Base-by-base conservation (phyloP, 2,797 vertebrate species). In the Lacerta agilis region DNA sequence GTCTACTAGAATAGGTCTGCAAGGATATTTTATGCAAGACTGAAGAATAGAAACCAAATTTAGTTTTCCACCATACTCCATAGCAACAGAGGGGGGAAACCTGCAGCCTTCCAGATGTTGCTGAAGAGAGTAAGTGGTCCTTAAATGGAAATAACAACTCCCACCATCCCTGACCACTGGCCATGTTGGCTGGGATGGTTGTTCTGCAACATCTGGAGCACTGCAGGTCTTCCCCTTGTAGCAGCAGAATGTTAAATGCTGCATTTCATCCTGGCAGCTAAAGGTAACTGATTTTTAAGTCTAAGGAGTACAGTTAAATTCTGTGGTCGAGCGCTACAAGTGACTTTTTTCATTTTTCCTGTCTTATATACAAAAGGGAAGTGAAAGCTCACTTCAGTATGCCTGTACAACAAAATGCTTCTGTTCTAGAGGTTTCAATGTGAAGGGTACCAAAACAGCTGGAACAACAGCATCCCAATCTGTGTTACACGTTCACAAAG, bases 1-100 rank as follows among this genome's bases (percentile, higher is more conserved):
- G 81, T 86, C 61, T 94, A 88, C 85, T 94, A 90, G 93, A 86
- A 79, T 75, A 80, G 49, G 45, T 85, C 76, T 80, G 83, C 84
- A 92, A 93, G 89, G 89, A 49, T 61, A 89, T 90, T 94, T 93
- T 49, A 90, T 85, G 86, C 49, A 87, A 27, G 69, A 88, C 79
- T 90, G 92, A 89, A 88, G 83, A 90, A 85, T 76, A 10, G 4
- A 64, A 87, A 75, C 86, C 71, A 90, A 93, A 55, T 55, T 55
- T 15, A 55, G 49, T 55, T 55, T 55, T 55, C 13, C 13, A 15
- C 49, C 49, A 55, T 15, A 55, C 3, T 4, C 3, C 49, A 55
- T 55, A 55, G 13, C 49, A 55, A 55, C 49, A 55, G 49, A 55
- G 49, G 49, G 49, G 49, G 49, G 3, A 4, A 49, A 55, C 49